A percentile compares a stretch with the other conserved stretches of the same genome.
phyloP scores from a whole-genome alignment of 2,888 invertebrate species.

The Atherix ibis region DNA sequence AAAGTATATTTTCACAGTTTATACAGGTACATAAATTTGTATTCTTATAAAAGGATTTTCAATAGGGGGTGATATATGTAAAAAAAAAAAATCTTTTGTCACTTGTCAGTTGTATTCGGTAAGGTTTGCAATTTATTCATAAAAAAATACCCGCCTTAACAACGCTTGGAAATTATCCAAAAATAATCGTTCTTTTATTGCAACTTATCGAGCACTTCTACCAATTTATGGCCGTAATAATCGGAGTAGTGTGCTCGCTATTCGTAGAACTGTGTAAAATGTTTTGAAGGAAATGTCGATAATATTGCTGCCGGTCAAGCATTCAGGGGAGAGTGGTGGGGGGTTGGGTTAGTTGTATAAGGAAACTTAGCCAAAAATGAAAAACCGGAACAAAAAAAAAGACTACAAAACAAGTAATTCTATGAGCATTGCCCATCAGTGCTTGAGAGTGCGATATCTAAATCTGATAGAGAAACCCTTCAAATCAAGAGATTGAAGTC shows the following conservation, averaged over 20 bases:
- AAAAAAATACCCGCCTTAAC: neutral
- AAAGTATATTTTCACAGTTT: too few relatives aligned
- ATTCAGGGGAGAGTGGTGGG: too few relatives aligned
- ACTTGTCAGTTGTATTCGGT: neutral
- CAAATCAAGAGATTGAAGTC: too few relatives aligned
- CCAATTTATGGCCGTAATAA: neutral
- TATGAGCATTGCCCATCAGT: too few relatives aligned
- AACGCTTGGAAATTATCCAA: neutral
- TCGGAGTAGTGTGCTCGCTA: neutral
- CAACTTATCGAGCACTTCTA: neutral
- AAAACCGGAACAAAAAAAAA: too few relatives aligned
- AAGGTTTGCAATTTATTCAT: neutral
- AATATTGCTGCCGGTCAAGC: too few relatives aligned
- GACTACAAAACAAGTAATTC: too few relatives aligned
- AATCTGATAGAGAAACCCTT: too few relatives aligned
- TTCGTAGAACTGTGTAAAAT: neutral
- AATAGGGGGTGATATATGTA: neutral
- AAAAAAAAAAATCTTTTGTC: neutral
- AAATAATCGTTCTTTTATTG: neutral
- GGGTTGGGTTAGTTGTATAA: too few relatives aligned
- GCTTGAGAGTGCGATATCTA: too few relatives aligned
- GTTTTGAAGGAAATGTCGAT: too few relatives aligned
- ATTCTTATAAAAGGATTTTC: neutral
- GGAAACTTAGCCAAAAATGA: too few relatives aligned
- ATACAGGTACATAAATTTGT: neutral